Percentiles rank a stretch among this genome's conserved stretches.
These are phyloP conservation scores for Tribolium freemani DNA, from an alignment of 2,888 invertebrate genomes.

Conservation along the genomic window DNA sequence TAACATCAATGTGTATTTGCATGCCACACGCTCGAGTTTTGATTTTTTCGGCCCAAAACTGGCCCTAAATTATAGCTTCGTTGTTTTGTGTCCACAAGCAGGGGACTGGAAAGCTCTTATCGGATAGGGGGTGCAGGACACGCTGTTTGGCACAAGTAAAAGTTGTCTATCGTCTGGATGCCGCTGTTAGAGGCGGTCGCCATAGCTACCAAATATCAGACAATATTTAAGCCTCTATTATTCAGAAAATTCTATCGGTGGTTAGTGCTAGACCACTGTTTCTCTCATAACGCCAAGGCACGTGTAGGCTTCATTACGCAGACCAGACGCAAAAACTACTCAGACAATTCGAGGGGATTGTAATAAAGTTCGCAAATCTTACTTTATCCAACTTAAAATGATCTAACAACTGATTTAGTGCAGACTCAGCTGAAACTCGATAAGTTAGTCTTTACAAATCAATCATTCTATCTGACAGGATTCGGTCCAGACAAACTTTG, in stretches of 20 bases:
- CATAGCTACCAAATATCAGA: constrained; percentile 44
- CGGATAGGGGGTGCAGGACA: constrained; percentile 41
- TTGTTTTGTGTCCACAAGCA: constrained; percentile 26
- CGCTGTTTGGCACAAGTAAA: constrained; percentile 47
- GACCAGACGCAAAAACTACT: constrained; percentile 1
- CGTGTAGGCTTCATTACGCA: background rate
- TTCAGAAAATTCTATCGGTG: constrained; percentile 34
- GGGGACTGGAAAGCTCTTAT: constrained; percentile 34
- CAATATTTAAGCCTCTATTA: constrained; percentile 45
- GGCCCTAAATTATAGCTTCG: constrained; percentile 18
- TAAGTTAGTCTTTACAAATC: constrained; percentile 45
- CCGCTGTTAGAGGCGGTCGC: constrained; percentile 42
- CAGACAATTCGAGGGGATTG: constrained; percentile 29
- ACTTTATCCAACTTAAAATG: constrained; percentile 43
- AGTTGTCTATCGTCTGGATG: constrained; percentile 45
- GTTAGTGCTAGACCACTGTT: background rate
- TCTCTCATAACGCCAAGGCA: constrained; percentile 4
- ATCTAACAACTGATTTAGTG: constrained; percentile 44
- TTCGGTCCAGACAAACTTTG: constrained; percentile 37
- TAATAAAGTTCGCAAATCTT: constrained; percentile 36
- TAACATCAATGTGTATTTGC: constrained; percentile 15
- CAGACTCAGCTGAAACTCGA: constrained; percentile 37
- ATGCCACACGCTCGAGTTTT: background rate
- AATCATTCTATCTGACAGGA: constrained; percentile 44
- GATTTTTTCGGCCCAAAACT: constrained; percentile 25